Percentiles rank a stretch among this genome's conserved stretches.
These are phyloP conservation scores for Cherax quadricarinatus DNA, from an alignment of 1,140 invertebrate species.

Conservation along the genomic window DNA sequence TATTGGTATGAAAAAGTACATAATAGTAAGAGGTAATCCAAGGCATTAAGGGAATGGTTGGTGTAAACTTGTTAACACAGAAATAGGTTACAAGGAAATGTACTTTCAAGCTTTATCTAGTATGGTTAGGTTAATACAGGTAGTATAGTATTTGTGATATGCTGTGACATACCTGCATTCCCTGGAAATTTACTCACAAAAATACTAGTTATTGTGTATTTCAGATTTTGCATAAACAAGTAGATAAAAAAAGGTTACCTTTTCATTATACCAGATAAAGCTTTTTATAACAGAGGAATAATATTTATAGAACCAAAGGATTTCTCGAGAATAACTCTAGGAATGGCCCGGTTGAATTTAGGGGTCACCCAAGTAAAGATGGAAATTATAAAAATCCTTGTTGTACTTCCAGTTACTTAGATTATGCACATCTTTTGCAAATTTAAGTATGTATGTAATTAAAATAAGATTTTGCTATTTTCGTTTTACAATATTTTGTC, in stretches of 20 bases:
- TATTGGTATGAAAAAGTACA: conserved; percentile 69
- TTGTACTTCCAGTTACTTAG: conserved; percentile 18
- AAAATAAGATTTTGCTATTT: background rate
- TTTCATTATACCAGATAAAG: conserved; percentile 44
- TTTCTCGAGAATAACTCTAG: background rate
- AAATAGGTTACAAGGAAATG: conserved; percentile 46
- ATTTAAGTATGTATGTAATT: background rate
- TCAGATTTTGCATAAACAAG: background rate
- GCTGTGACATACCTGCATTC: background rate
- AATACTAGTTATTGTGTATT: background rate
- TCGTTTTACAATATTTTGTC: background rate
- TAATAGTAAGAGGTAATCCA: conserved; percentile 69
- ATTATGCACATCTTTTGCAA: conserved; percentile 14
- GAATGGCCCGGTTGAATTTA: background rate
- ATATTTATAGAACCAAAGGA: conserved; percentile 33
- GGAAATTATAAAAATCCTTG: conserved; percentile 19
- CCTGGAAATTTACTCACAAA: background rate
- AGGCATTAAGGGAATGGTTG: conserved; percentile 69
- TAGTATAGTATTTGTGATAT: background rate
- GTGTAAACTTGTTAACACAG: conserved; percentile 66
- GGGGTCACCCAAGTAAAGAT: conserved; percentile 8
- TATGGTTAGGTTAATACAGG: background rate
- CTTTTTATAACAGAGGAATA: conserved; percentile 33
- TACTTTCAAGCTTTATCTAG: conserved; percentile 40
- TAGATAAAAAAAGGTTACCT: background rate